Percentiles rank a stretch among this genome's conserved stretches.
Evolutionary conservation across 2,113 vertebrate genomes (phyloP).

Genomic region (Harpagus bidentatus): DNA sequence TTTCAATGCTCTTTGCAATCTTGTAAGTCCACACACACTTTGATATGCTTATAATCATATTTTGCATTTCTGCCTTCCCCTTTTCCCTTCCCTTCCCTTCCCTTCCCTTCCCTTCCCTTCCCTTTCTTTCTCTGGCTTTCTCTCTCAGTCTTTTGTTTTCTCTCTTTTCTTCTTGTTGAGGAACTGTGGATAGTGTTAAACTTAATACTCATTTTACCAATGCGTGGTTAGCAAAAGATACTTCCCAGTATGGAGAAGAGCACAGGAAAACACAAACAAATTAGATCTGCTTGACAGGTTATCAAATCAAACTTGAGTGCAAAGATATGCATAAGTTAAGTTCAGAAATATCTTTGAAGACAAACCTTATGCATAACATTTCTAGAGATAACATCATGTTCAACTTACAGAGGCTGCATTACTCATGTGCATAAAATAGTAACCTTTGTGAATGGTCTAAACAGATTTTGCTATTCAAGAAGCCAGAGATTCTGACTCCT

Average conservation of each 20-base stretch:
- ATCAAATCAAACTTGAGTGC: neutral
- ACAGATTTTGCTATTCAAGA: neutral
- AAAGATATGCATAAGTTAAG: neutral
- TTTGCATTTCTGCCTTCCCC: neutral
- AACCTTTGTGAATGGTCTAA: neutral
- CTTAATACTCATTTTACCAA: neutral
- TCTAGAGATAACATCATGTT: constrained; percentile 4
- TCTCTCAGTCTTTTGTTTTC: neutral
- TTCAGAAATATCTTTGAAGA: constrained; percentile 47
- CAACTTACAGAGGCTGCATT: neutral
- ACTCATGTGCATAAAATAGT: constrained; percentile 12
- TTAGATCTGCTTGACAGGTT: neutral
- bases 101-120: no score
- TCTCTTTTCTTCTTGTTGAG: neutral
- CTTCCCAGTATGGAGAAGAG: neutral
- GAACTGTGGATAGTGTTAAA: neutral
- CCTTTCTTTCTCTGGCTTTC: no score
- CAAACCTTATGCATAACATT: neutral
- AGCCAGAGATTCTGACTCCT: neutral
- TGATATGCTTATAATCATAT: neutral
- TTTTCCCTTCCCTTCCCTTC: no score
- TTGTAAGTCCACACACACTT: neutral
- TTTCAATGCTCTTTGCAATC: neutral
- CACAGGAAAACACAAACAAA: neutral
- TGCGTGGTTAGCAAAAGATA: neutral